A percentile compares a stretch with the other conserved stretches of the same genome.
Evolutionary conservation across 2,797 vertebrate species (phyloP).

Genomic region (Siniperca scherzeri): DNA sequence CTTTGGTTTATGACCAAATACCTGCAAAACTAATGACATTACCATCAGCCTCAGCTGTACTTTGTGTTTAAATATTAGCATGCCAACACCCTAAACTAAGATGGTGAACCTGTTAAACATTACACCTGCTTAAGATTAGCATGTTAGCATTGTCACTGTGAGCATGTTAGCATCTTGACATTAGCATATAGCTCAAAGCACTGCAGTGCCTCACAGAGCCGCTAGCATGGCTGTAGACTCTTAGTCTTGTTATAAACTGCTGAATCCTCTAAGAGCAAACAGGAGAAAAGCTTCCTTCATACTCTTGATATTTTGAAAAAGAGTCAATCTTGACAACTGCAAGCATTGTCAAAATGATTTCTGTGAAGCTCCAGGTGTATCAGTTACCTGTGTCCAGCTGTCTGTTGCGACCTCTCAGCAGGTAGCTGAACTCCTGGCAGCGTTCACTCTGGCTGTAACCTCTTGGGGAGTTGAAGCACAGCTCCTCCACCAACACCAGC

Average conservation of each 20-base stretch:
- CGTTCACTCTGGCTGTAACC: constrained; percentile 88
- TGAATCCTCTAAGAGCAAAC: not conserved
- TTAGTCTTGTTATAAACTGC: not conserved
- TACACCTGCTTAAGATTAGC: not conserved
- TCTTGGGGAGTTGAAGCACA: constrained; percentile 88
- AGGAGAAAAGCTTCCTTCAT: not conserved
- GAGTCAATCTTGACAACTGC: not conserved
- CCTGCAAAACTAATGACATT: not conserved
- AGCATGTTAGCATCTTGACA: not conserved
- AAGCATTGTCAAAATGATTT: not conserved
- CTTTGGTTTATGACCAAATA: not conserved
- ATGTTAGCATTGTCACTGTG: not conserved
- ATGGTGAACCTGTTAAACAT: not conserved
- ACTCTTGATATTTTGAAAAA: not conserved
- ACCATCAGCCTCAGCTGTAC: not conserved
- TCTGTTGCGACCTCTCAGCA: constrained; percentile 85
- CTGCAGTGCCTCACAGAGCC: too few species aligned
- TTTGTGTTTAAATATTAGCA: not conserved
- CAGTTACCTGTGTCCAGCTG: constrained; percentile 89
- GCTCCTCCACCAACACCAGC: constrained; percentile 90
- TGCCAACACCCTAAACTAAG: not conserved
- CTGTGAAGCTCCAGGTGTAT: not conserved
- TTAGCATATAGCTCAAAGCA: too few species aligned
- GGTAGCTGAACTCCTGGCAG: constrained; percentile 92
- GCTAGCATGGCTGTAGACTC: not conserved